A percentile compares a stretch with the other conserved stretches of the same genome.
Conservation (phyloP, 2,113 vertebrate species). For the Lophura nycthemera region DNA sequence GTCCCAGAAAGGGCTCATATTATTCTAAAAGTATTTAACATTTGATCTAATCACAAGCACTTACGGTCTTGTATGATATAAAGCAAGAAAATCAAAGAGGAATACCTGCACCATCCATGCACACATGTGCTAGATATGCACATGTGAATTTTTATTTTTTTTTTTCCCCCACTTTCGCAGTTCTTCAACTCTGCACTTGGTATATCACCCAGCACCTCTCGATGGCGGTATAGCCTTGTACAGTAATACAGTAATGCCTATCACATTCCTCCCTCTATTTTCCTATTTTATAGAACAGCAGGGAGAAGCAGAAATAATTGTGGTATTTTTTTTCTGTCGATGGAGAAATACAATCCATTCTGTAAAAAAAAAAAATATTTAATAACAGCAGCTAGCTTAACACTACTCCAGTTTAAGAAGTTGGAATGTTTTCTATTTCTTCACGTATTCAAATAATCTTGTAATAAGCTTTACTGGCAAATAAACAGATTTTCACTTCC, state of each 20-base stretch:
- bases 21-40: conserved; percentile 12
- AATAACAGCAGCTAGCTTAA: background rate
- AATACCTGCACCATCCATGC: background rate
- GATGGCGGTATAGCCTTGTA: conserved; percentile 73
- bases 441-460: background rate
- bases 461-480: conserved; percentile 6
- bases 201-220: conserved; percentile 71
- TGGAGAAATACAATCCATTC: background rate
- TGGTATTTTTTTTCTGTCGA: background rate
- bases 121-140: background rate
- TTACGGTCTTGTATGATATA: background rate
- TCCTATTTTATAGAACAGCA: background rate
- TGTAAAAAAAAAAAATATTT: background rate
- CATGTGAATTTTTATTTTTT: background rate
- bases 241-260: background rate
- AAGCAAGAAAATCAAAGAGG: background rate
- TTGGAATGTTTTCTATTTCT: background rate
- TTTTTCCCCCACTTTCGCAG: background rate
- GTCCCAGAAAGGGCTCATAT: background rate
- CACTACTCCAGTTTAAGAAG: background rate
- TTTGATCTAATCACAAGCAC: background rate
- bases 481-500: background rate
- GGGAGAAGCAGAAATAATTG: background rate
- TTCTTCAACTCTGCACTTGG: background rate
- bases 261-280: background rate